Base-by-base conservation (phyloP, 53 echinoderm and acorn worm genomes). In the Stichopus horrens region DNA sequence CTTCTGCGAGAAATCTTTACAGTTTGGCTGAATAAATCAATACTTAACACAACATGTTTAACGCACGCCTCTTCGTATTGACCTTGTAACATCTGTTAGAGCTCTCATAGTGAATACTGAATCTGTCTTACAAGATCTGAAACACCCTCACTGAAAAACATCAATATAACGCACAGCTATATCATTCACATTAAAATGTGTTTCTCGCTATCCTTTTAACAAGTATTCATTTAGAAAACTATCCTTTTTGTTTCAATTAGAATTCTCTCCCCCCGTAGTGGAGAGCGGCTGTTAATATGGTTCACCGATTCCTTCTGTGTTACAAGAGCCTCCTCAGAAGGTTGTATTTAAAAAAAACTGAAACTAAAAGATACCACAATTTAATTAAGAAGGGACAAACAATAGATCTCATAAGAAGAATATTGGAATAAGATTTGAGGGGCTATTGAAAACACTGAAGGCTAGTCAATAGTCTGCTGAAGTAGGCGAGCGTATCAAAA, bases 221-320 rank as follows among this genome's bases (percentile, higher is more conserved):
- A 56, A 56, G 20, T 81, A 81, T 81, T 81, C 81, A 57, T 81
- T 23, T 81, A 58, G 57, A 81, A 81, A 80, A 20, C 14, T 71
- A 57, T 81, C 81, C 81, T 81, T 81, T 81, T 81, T 81, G 81
- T 81, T 81, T 81, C 81, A 81, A 81, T 81, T 58, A 81, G 81
- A 81, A 57, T 79, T 37, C 79, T 81, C 22, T 57, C 18, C 71
- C 71, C 71, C 19, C 58, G 81, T 81, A 81, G 56, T 58, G 57
- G 59, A 81, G 57, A 81, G 57, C 9, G 56, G 21, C 57, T 81
- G 81, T 81, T 81, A 81, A 81, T 81, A 81, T 81, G 81, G 81
- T 81, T 81, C 81, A 81, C 6, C 58, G 81, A 81, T 81, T 81
- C 81, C 81, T 81, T 81, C 57, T 56, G 56, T 58, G 53, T 7